Conservation (phyloP, 2,888 invertebrate genomes). For the Agriopis leucophaearia region DNA sequence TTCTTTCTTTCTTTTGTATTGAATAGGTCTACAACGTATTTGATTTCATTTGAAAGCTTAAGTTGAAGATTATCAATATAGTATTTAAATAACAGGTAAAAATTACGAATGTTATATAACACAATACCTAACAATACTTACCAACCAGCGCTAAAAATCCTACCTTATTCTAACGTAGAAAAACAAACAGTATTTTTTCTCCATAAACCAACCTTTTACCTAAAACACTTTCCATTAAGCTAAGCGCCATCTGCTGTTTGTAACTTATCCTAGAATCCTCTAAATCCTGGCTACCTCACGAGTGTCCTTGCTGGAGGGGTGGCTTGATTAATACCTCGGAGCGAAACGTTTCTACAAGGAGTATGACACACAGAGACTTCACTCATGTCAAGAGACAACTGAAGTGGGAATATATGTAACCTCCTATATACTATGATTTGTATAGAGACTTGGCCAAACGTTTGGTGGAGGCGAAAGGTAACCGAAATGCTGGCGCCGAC, state of each 20-base stretch:
- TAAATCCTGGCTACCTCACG: slow-evolving; percentile 31
- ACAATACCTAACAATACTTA: background rate
- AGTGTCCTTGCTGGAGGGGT: slow-evolving; percentile 37
- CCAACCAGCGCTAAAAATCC: background rate
- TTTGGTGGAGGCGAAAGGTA: too few relatives aligned
- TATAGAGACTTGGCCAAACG: too few relatives aligned
- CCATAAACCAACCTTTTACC: background rate
- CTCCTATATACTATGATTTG: too few relatives aligned
- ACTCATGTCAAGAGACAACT: background rate
- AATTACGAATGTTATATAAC: too few relatives aligned
- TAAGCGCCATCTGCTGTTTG: slow-evolving; percentile 11
- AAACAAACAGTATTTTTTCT: background rate
- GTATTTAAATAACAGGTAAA: too few relatives aligned
- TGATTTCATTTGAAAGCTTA: too few relatives aligned
- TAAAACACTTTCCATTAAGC: slow-evolving; percentile 13
- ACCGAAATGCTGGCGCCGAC: too few relatives aligned
- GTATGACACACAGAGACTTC: background rate
- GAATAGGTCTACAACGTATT: too few relatives aligned
- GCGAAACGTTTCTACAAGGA: background rate
- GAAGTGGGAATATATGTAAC: too few relatives aligned
- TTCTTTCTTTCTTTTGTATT: too few relatives aligned
- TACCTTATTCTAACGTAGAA: background rate
- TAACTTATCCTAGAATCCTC: slow-evolving; percentile 19
- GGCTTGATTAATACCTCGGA: slow-evolving; percentile 48
- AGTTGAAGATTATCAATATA: too few relatives aligned